phyloP scores from a whole-genome alignment of 1,140 invertebrate species.

The Parasteatoda tepidariorum region DNA sequence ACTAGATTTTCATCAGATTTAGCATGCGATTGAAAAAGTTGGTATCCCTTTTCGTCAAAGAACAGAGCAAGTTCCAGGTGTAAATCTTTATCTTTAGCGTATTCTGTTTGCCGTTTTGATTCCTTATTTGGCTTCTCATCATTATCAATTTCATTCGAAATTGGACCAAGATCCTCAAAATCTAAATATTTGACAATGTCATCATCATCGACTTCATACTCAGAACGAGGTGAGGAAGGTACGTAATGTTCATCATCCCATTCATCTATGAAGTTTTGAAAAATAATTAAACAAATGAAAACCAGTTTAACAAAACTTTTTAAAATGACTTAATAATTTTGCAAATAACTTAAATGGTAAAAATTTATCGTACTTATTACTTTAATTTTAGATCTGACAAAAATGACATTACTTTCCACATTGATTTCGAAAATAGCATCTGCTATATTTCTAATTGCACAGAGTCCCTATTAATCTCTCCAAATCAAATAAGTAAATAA shows the following conservation, averaged over 20 bases:
- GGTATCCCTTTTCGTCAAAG: conserved; percentile 79
- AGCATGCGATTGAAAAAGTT: conserved; percentile 77
- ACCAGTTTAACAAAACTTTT: background rate
- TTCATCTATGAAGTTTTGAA: background rate
- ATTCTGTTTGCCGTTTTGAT: conserved; percentile 3
- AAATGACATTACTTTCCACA: too few species aligned
- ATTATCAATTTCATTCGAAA: background rate
- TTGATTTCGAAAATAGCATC: too few species aligned
- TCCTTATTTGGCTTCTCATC: background rate
- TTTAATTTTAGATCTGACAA: too few species aligned
- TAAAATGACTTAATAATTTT: background rate
- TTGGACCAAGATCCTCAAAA: conserved; percentile 2
- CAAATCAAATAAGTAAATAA: too few species aligned
- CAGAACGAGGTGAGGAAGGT: conserved; percentile 30
- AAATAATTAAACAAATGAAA: too few species aligned
- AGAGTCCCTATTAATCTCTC: too few species aligned
- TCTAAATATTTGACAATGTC: conserved; percentile 45
- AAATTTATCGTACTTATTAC: background rate
- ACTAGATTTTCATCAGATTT: conserved; percentile 75
- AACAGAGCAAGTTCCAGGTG: conserved; percentile 77
- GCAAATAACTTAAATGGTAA: background rate
- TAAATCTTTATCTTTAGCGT: conserved; percentile 1
- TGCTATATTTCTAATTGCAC: too few species aligned
- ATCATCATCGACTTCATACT: conserved; percentile 53
- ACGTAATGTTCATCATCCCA: conserved; percentile 47